Conservation (phyloP, 2,888 invertebrate species). For the Desoria tigrina region DNA sequence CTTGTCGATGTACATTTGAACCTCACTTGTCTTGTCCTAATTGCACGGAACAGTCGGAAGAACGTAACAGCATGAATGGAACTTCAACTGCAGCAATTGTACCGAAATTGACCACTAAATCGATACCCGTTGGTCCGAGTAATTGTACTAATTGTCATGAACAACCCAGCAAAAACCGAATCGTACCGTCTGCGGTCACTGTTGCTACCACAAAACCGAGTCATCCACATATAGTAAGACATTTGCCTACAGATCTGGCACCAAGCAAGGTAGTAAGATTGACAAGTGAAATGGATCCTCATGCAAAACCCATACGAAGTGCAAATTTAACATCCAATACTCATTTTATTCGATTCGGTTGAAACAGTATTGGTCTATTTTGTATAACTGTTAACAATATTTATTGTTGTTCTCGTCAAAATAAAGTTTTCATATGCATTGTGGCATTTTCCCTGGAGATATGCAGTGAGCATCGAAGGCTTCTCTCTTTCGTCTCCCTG, state of each 20-base stretch:
- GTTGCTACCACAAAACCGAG: constrained; percentile 9
- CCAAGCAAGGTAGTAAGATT: neutral
- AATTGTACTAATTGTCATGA: no score
- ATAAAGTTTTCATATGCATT: neutral
- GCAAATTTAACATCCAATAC: neutral
- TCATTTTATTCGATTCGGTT: constrained; percentile 38
- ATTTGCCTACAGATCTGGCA: neutral
- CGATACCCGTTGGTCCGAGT: no score
- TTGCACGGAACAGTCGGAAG: constrained; percentile 11
- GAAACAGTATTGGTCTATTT: constrained; percentile 2
- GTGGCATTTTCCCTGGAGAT: neutral
- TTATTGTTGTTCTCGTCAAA: neutral
- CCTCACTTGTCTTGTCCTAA: constrained; percentile 20
- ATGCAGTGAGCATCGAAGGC: neutral
- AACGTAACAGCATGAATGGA: no score
- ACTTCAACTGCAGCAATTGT: no score
- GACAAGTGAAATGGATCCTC: neutral
- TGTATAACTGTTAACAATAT: neutral
- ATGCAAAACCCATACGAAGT: neutral
- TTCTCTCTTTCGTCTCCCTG: neutral
- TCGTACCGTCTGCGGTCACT: no score
- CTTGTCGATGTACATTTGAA: constrained; percentile 22
- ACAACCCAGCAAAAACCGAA: no score
- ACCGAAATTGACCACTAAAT: no score
- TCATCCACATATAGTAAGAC: neutral